Percentiles rank a stretch among this genome's conserved stretches.
These are phyloP conservation scores for Sebastiscus albofasciatus DNA, from an alignment of 2,797 vertebrate genomes.

Conservation along the genomic window DNA sequence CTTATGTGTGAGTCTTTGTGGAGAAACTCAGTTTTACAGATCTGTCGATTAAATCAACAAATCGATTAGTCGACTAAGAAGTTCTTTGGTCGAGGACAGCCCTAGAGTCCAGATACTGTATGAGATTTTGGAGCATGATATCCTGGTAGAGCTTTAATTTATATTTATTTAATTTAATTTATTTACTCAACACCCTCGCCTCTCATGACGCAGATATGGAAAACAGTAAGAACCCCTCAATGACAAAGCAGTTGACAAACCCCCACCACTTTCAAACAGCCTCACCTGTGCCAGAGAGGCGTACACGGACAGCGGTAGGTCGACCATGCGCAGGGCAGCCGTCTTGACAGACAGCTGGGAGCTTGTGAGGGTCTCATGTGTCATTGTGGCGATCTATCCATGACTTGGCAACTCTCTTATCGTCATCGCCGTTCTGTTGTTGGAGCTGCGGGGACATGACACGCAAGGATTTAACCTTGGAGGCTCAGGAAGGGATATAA, in stretches of 20 bases:
- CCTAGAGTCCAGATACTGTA: neutral
- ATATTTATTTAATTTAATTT: too few relatives aligned
- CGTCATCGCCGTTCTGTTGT: slow-evolving; percentile 33
- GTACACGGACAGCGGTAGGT: slow-evolving; percentile 89
- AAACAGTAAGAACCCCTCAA: neutral
- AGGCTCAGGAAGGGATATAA: slow-evolving; percentile 34
- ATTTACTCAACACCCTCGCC: neutral
- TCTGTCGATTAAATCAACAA: fast-evolving
- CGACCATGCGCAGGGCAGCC: slow-evolving; percentile 83
- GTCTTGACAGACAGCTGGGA: slow-evolving; percentile 85
- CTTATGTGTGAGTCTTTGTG: too few relatives aligned
- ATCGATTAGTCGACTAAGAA: too few relatives aligned
- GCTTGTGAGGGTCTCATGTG: slow-evolving; percentile 83
- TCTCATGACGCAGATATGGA: neutral
- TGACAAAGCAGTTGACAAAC: neutral
- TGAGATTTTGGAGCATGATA: neutral
- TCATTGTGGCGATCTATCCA: slow-evolving; percentile 86
- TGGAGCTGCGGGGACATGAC: slow-evolving; percentile 40
- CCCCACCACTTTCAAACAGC: neutral
- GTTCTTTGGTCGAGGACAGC: too few relatives aligned
- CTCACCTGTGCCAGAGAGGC: slow-evolving; percentile 89
- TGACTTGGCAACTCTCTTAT: slow-evolving; percentile 50
- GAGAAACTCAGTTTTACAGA: too few relatives aligned
- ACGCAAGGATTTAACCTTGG: slow-evolving; percentile 53
- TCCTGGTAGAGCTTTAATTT: neutral